These are phyloP conservation scores for Hydroisotoma schaefferi DNA, from an alignment of 2,888 invertebrate species.

Conservation along the genomic window DNA sequence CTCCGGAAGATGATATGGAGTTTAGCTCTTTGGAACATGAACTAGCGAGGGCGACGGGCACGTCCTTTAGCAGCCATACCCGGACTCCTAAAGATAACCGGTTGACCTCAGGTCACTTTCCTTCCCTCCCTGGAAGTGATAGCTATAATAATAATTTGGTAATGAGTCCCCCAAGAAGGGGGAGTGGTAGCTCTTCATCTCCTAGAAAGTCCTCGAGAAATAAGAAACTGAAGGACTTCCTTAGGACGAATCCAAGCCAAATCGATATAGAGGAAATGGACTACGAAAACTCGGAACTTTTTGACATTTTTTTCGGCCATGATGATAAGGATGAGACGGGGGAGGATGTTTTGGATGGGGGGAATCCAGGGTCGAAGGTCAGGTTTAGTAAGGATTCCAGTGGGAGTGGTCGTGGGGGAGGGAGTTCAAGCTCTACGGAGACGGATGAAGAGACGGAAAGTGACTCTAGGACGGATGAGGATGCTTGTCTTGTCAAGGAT, in stretches of 20 bases:
- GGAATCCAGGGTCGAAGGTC: neutral
- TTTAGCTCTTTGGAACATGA: constrained; percentile 39
- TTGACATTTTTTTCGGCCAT: constrained; percentile 39
- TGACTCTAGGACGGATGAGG: constrained; percentile 34
- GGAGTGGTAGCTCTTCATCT: constrained; percentile 12
- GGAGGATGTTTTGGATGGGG: constrained; percentile 3
- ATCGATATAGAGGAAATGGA: constrained; percentile 31
- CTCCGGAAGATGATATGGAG: constrained; percentile 35
- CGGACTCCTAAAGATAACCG: constrained; percentile 14
- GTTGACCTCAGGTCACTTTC: neutral
- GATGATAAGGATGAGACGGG: constrained; percentile 24
- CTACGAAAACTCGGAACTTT: constrained; percentile 34
- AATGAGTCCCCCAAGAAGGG: constrained; percentile 8
- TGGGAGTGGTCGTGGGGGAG: constrained; percentile 13
- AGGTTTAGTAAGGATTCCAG: constrained; percentile 10
- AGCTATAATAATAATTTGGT: neutral
- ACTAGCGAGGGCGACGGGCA: constrained; percentile 44
- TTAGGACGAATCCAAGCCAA: constrained; percentile 13
- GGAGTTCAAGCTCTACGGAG: constrained; percentile 18
- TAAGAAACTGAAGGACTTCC: constrained; percentile 1
- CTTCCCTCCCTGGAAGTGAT: neutral
- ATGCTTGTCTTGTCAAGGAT: constrained; percentile 42
- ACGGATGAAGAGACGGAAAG: constrained; percentile 30
- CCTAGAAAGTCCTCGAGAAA: neutral
- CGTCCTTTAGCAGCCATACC: constrained; percentile 20